Evolutionary conservation across 2,797 vertebrate genomes (phyloP), one percentile per base, ranked within the genome.

Genomic region (Crenuchus spilurus): DNA sequence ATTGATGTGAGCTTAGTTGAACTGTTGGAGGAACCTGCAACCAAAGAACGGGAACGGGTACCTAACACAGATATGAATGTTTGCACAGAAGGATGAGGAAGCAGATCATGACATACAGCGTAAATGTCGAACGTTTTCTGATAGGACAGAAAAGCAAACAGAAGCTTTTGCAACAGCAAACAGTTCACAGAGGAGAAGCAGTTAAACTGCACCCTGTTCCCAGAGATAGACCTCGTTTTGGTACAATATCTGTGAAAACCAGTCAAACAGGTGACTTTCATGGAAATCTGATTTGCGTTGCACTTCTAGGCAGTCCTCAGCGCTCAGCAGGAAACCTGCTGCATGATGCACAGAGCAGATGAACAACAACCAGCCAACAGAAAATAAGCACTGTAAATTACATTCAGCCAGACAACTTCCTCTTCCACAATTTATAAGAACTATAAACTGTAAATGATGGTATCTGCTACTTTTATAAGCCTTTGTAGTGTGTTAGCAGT

Each of bases 21-120:
- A 57, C 55, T n/a, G 30, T 61, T 60, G 35, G 16, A 51, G 33
- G 28, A 31, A 33, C 35, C 57, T 39, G 41, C 31, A 61, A 39
- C 60, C 42, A 49, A 49, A 37, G 67, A 63, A 60, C 8, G 51
- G 35, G 37, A 44, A 57, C 42, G 26, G 64, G 18, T 14, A 64
- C 14, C n/a, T 30, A 70, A 48, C 39, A 70, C 58, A 30, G 67
- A 76, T 70, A 10, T 26, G 44, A 65, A 22, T 49, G 51, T 76
- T 70, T 48, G 22, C 58, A 3, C 20, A 55, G 57, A 37, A 20
- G 22, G 65, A 39, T 26, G 13, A 41, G 35, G 26, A 57, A 52
- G 31, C 14, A 16, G 11, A 22, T 14, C 28, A 44, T 11, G 31
- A 13, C 14, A 18, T 35, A 22, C 16, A 1, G 6, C 55, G 10